Evolutionary conservation across 2,888 invertebrate genomes (phyloP).

Genomic region (Orthosia cruda): DNA sequence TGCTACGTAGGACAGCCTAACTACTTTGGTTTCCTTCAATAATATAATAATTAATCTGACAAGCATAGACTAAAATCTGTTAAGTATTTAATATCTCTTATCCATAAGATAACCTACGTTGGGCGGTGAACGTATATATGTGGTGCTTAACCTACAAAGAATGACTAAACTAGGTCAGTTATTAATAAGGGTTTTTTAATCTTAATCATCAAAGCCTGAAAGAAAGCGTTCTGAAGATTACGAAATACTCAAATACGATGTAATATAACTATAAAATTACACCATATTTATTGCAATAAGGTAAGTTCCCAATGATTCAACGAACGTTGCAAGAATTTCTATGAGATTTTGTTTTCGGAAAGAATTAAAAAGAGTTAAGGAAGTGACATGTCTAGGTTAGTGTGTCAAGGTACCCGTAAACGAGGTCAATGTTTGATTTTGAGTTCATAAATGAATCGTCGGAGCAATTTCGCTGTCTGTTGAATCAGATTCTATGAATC

Average conservation of each 20-base stretch:
- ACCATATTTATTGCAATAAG: slow-evolving; percentile 31
- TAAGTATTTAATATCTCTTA: too few species aligned
- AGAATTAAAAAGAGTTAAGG: slow-evolving; percentile 36
- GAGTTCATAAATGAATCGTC: slow-evolving; percentile 39
- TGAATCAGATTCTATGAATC: slow-evolving; percentile 60
- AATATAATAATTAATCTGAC: too few species aligned
- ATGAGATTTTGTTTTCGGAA: slow-evolving; percentile 35
- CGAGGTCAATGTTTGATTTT: slow-evolving; percentile 43
- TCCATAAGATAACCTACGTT: too few species aligned
- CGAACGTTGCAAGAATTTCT: slow-evolving; percentile 26
- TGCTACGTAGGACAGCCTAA: too few species aligned
- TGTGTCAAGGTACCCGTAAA: slow-evolving; percentile 56
- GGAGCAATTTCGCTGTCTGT: slow-evolving; percentile 27
- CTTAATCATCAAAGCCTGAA: slow-evolving; percentile 18
- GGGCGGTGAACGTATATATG: too few species aligned
- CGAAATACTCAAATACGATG: not conserved
- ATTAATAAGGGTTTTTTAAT: not conserved
- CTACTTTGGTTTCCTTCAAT: too few species aligned
- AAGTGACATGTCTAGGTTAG: slow-evolving; percentile 59
- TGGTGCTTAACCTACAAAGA: too few species aligned
- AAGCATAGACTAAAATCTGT: too few species aligned
- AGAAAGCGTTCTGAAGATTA: slow-evolving; percentile 18
- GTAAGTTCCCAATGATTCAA: slow-evolving; percentile 40
- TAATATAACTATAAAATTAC: slow-evolving; percentile 18
- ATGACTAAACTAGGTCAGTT: not conserved